phyloP scores from a whole-genome alignment of 1,140 invertebrate genomes.

The Pomacea maculata region DNA sequence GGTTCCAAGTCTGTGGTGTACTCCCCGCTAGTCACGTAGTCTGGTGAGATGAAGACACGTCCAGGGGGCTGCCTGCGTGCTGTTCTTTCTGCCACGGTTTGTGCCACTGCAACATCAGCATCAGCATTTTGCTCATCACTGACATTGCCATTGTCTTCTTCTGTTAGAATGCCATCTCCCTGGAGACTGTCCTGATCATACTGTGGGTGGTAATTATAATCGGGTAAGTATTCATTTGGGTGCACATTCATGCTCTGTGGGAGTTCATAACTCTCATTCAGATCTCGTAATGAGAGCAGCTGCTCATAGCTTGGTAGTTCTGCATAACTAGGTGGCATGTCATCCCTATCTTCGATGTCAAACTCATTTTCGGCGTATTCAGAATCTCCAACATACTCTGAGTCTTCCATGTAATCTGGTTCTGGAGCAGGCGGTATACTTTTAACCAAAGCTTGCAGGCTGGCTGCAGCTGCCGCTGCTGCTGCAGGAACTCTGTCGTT shows the following conservation, averaged over 20 bases:
- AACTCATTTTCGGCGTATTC: constrained; percentile 71
- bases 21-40: constrained; percentile 44
- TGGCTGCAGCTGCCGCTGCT: constrained; percentile 72
- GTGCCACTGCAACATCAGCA: constrained; percentile 30
- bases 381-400: constrained; percentile 75
- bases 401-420: constrained; percentile 77
- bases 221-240: constrained; percentile 85
- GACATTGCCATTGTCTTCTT: constrained; percentile 41
- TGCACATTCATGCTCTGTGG: constrained; percentile 77
- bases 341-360: constrained; percentile 65
- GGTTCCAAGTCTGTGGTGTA: constrained; percentile 47
- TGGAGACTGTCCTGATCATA: constrained; percentile 30
- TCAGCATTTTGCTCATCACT: constrained; percentile 30
- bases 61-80: constrained; percentile 32
- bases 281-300: constrained; percentile 61
- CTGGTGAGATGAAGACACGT: constrained; percentile 39
- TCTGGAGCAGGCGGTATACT: constrained; percentile 36
- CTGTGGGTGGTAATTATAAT: constrained; percentile 50
- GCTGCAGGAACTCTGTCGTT: constrained; percentile 65
- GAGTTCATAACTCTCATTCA: constrained; percentile 64
- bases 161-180: constrained; percentile 39
- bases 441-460: constrained; percentile 64
- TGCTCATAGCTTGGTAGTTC: constrained; percentile 61
- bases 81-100: constrained; percentile 40
- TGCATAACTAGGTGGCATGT: constrained; percentile 39